Percentiles rank a stretch among this genome's conserved stretches.
Conservation (phyloP, 2,888 invertebrate species). For the Chironomus riparius region DNA sequence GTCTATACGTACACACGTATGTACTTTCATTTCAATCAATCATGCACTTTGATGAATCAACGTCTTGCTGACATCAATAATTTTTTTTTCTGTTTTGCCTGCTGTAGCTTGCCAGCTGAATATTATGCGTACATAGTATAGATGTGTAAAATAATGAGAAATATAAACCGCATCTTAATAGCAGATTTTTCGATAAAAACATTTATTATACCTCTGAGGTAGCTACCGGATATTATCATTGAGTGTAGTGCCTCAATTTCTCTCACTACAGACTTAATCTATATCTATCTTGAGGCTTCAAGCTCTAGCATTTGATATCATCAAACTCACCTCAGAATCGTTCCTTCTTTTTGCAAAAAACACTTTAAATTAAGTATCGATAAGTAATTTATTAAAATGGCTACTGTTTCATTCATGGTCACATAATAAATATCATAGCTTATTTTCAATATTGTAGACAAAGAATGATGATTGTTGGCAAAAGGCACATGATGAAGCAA, state of each 20-base stretch:
- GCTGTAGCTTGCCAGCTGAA: background rate
- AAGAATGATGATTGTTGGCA: no score
- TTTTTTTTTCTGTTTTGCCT: background rate
- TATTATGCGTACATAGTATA: background rate
- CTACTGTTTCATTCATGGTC: background rate
- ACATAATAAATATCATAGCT: background rate
- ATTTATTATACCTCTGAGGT: background rate
- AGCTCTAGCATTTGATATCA: background rate
- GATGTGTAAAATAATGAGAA: background rate
- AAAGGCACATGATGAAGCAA: no score
- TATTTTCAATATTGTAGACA: no score
- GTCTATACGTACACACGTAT: background rate
- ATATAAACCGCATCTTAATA: background rate
- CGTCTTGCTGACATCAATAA: constrained; percentile 1
- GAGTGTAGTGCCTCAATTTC: background rate
- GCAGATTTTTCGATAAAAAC: background rate
- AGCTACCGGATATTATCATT: background rate
- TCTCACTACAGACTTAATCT: no score
- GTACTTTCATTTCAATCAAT: background rate
- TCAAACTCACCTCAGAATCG: background rate
- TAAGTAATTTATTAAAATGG: background rate
- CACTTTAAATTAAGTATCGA: background rate
- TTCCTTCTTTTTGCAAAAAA: background rate
- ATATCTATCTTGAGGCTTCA: no score
- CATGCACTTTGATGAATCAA: constrained; percentile 5